phyloP scores from a whole-genome alignment of 2,113 vertebrate species.

The Theristicus caerulescens region DNA sequence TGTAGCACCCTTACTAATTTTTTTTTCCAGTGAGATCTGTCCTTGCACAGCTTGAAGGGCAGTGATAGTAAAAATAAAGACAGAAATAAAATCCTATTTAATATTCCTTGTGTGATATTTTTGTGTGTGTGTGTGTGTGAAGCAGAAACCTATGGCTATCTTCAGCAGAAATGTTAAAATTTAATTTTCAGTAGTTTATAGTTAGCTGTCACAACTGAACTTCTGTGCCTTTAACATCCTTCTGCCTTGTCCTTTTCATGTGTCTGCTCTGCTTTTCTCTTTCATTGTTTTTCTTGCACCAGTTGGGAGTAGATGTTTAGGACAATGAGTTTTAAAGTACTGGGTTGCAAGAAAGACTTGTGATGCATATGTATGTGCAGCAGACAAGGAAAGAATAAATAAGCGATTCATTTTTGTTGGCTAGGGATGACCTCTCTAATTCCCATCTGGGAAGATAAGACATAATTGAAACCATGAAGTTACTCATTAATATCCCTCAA shows the following conservation, averaged over 20 bases:
- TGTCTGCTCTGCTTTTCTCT: background rate
- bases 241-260: background rate
- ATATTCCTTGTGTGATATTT: background rate
- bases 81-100: background rate
- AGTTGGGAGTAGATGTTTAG: background rate
- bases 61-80: conserved; percentile 7
- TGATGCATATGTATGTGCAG: background rate
- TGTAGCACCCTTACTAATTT: background rate
- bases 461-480: conserved; percentile 29
- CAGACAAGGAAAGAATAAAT: conserved; percentile 3
- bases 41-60: conserved; percentile 42
- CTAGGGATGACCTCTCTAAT: conserved; percentile 17
- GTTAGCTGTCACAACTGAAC: background rate
- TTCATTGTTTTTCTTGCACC: background rate
- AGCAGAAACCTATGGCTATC: background rate
- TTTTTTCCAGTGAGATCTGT: conserved; percentile 5
- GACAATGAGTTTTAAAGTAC: background rate
- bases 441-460: conserved; percentile 37
- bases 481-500: conserved; percentile 49
- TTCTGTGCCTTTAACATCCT: background rate
- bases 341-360: background rate
- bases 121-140: background rate
- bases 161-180: background rate
- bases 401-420: conserved; percentile 1
- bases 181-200: background rate